Evolutionary conservation across 2,797 vertebrate genomes (phyloP), one percentile per base, ranked within the genome.

Genomic region (Pantherophis alleghaniensis): DNA sequence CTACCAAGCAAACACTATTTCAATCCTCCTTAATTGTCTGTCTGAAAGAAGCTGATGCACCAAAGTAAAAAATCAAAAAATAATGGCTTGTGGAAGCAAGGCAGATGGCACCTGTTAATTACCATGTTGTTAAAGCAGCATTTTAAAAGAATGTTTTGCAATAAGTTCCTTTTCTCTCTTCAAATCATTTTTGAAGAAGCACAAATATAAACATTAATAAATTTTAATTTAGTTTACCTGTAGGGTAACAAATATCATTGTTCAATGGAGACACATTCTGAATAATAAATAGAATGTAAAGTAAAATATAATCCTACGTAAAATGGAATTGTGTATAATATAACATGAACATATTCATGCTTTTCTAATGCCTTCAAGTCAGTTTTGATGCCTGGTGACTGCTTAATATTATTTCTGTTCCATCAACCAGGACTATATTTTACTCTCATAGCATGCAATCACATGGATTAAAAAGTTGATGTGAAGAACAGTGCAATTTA

Each of bases 281-380:
- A 74, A 94, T 13, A 74, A 94, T 87, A 96, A 95, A 95, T 0
- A 91, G 87, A 95, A 87, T 89, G 90, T 94, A 95, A 96, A 91
- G 87, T 26, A 26, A 92, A 94, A 91, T 92, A 26, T 10, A 96
- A 96, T 96, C 92, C 57, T 55, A 90, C 87, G 94, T 66, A 92
- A 53, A 93, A 47, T 3, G 94, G 90, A 26, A 74, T 22, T 3
- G 13, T 7, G 42, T 42, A 90, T 16, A 74, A 87, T 61, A 74
- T 87, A 55, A 51, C 18, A 66, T 66, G 42, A 10, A 47, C n/a
- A 22, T 83, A 57, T 89, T 92, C 89, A 42, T 47, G 86, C 37
- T 60, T 74, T 37, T 74, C 32, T 32, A 37, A 37, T 37, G 69
- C 16, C 32, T 20, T 32, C n/a, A 20, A 74, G 7, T 74, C 7